These are phyloP conservation scores for Neelides folsomi DNA, from an alignment of 2,888 invertebrate species.

Conservation along the genomic window DNA sequence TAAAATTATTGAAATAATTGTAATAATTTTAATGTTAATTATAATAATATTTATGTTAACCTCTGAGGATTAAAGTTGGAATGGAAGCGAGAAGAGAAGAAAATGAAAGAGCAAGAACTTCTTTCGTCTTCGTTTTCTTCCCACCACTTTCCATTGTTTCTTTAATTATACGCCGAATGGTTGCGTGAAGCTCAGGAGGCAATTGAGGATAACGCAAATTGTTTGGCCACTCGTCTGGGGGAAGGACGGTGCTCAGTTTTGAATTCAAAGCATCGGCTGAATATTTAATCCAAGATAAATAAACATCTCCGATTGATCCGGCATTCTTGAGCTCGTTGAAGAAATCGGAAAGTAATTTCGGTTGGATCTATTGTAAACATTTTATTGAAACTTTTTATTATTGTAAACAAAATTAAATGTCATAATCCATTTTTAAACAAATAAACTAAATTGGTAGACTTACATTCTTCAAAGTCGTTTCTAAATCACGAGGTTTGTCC, in stretches of 20 bases:
- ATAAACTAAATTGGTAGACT: not conserved
- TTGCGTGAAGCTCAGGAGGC: constrained; percentile 22
- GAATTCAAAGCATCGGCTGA: constrained; percentile 31
- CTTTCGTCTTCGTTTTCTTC: constrained; percentile 9
- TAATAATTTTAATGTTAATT: not conserved
- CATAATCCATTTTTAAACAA: not conserved
- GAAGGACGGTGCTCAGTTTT: constrained; percentile 18
- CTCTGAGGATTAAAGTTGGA: constrained; percentile 26
- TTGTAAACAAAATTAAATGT: not conserved
- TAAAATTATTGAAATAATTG: not conserved
- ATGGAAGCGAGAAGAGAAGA: constrained; percentile 24
- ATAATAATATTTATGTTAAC: constrained; percentile 10
- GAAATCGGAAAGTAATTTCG: constrained; percentile 7
- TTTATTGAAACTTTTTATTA: not conserved
- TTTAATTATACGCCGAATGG: constrained; percentile 23
- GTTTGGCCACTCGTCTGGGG: constrained; percentile 29
- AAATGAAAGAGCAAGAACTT: constrained; percentile 27
- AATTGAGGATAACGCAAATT: constrained; percentile 25
- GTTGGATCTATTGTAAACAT: not conserved
- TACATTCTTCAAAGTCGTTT: constrained; percentile 16
- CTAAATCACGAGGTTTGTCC: constrained; percentile 20
- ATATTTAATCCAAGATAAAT: constrained; percentile 33
- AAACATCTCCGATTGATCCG: constrained; percentile 26
- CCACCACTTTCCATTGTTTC: constrained; percentile 17
- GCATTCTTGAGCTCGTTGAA: constrained; percentile 26